A percentile compares a stretch with the other conserved stretches of the same genome.
phyloP scores from a whole-genome alignment of 2,888 invertebrate genomes.

The Limenitis camilla region DNA sequence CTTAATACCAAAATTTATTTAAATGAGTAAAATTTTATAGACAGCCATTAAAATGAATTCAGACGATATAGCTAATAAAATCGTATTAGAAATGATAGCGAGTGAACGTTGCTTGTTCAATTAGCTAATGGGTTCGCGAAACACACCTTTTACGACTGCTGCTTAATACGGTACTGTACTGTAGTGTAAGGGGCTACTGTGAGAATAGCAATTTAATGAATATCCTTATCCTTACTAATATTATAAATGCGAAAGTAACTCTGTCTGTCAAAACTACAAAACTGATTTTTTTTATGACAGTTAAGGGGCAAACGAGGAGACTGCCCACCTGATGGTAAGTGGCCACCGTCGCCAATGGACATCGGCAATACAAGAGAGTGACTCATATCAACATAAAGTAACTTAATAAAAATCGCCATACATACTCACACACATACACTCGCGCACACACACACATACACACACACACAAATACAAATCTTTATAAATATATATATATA shows the following conservation, averaged over 20 bases:
- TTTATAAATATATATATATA: too few relatives aligned
- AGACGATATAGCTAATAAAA: conserved; percentile 10
- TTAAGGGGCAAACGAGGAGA: too few relatives aligned
- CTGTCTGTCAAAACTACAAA: too few relatives aligned
- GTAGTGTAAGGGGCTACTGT: background rate
- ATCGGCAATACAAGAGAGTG: too few relatives aligned
- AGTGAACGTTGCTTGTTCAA: conserved; percentile 22
- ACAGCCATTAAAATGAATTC: conserved; percentile 2
- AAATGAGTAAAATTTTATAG: background rate
- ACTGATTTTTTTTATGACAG: too few relatives aligned
- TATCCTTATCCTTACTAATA: background rate
- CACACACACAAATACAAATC: too few relatives aligned
- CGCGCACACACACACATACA: too few relatives aligned
- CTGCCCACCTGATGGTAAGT: too few relatives aligned
- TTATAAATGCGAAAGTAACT: background rate
- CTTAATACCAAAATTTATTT: background rate
- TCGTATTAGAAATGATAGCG: conserved; percentile 16
- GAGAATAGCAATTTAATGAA: background rate
- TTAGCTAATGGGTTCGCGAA: conserved; percentile 31
- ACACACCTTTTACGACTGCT: conserved; percentile 23
- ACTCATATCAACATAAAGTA: too few relatives aligned
- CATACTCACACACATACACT: too few relatives aligned
- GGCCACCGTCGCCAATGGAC: too few relatives aligned
- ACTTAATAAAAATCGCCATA: too few relatives aligned
- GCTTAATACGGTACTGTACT: conserved; percentile 9